phyloP scores from a whole-genome alignment of 2,113 vertebrate species.

The Tympanuchus pallidicinctus region DNA sequence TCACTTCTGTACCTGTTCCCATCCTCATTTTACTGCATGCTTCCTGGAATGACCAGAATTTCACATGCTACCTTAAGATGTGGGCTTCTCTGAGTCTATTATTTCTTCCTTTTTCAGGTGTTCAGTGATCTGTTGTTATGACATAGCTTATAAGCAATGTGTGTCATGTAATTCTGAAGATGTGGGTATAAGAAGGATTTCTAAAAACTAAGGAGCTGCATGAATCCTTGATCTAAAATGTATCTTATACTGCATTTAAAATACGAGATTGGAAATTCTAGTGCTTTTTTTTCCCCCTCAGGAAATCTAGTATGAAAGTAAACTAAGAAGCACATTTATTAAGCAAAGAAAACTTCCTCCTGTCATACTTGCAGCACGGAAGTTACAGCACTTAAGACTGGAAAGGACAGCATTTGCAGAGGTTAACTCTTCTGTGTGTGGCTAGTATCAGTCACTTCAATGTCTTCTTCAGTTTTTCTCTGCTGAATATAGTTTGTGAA shows the following conservation, averaged over 20 bases:
- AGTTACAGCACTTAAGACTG: background rate
- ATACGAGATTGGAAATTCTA: background rate
- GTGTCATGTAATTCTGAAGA: background rate
- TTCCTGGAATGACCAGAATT: background rate
- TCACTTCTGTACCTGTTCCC: background rate
- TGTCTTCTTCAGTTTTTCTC: background rate
- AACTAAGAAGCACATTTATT: background rate
- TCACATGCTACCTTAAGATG: background rate
- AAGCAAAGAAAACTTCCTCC: background rate
- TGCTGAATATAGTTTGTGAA: background rate
- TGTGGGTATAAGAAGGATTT: background rate
- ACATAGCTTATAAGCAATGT: background rate
- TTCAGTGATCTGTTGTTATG: background rate
- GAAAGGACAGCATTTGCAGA: background rate
- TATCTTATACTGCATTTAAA: background rate
- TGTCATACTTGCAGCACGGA: background rate
- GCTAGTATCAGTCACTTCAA: background rate
- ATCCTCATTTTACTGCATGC: background rate
- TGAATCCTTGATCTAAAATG: background rate
- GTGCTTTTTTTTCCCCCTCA: rapidly evolving
- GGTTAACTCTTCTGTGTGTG: background rate
- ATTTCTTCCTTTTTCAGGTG: background rate
- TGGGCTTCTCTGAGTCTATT: background rate
- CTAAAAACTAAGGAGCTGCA: background rate
- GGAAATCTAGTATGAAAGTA: background rate